Evolutionary conservation across 2,797 vertebrate genomes (phyloP).

Genomic region (Melanotaenia parkinsoni): DNA sequence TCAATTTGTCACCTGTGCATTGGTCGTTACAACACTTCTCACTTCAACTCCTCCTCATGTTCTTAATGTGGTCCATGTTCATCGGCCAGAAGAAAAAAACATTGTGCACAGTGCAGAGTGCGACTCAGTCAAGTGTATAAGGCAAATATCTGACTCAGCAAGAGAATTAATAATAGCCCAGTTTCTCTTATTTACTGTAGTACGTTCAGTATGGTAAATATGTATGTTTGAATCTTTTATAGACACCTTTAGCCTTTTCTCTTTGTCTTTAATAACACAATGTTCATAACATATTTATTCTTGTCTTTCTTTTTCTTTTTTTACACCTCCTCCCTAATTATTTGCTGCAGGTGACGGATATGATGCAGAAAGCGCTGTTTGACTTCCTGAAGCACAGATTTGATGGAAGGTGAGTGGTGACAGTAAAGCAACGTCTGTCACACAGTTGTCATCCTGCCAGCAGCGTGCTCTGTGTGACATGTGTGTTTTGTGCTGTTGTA

Average conservation of each 20-base stretch:
- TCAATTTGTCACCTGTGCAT: slow-evolving; percentile 43
- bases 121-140: slow-evolving; percentile 45
- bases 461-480: not conserved
- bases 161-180: slow-evolving; percentile 17
- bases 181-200: slow-evolving; percentile 9
- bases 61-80: slow-evolving; percentile 41
- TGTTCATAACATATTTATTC: slow-evolving; percentile 28
- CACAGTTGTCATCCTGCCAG: not conserved
- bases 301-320: slow-evolving; percentile 55
- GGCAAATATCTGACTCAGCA: slow-evolving; percentile 26
- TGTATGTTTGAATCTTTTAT: not conserved
- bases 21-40: slow-evolving; percentile 29
- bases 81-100: slow-evolving; percentile 19
- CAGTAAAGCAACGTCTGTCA: not conserved
- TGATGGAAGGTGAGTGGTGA: slow-evolving; percentile 94
- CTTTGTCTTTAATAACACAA: not conserved
- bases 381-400: slow-evolving; percentile 99
- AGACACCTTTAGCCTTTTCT: not conserved
- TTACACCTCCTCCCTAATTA: slow-evolving; percentile 29
- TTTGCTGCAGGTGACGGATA: slow-evolving; percentile 93
- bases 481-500: slow-evolving; percentile 65
- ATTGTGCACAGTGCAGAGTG: slow-evolving; percentile 9
- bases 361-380: slow-evolving; percentile 99
- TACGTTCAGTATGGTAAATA: not conserved
- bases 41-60: slow-evolving; percentile 47